Evolutionary conservation across 2,797 vertebrate genomes (phyloP), one percentile per base, ranked within the genome.

Genomic region (Anabacerthia variegaticeps): DNA sequence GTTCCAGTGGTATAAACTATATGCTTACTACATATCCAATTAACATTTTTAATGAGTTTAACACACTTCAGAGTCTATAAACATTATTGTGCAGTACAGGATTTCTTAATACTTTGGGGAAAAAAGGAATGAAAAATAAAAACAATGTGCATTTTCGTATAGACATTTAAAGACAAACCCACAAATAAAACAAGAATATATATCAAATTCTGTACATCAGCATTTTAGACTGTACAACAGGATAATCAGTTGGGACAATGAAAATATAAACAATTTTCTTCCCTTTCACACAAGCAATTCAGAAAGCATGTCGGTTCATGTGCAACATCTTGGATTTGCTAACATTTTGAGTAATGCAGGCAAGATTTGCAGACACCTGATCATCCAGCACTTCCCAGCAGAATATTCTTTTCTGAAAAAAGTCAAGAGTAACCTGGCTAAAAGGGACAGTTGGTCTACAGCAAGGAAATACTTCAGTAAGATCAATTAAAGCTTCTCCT

Each of bases 11-110:
- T 56, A 94, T 69, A 93, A 95, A 92, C 88, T 85, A 92, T 93
- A 94, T 95, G 80, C 73, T 93, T 92, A 69, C 23, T 49, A 77
- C 51, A 78, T 44, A 80, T 7, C 89, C 23, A 83, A 76, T 81
- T 62, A 88, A 36, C 18, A 92, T 86, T 85, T 87, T 83, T 87
- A 89, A 91, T 85, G 20, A 89, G 59, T 52, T 72, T 93, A 65
- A 93, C 52, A 86, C 71, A 78, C 27, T 85, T 63, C 27, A 41
- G 39, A 26, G 67, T 82, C 37, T 88, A 89, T 67, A 89, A 92
- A 74, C 58, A 74, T 83, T 75, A 62, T 65, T 93, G 72, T 85
- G 67, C 8, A 1, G 59, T 73, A 80, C 21, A 92, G 22, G 43
- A 86, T 90, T 92, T 92, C 80, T 72, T 77, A 92, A 63, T 54